phyloP scores from a whole-genome alignment of 2,797 vertebrate species.

The Artibeus lituratus region DNA sequence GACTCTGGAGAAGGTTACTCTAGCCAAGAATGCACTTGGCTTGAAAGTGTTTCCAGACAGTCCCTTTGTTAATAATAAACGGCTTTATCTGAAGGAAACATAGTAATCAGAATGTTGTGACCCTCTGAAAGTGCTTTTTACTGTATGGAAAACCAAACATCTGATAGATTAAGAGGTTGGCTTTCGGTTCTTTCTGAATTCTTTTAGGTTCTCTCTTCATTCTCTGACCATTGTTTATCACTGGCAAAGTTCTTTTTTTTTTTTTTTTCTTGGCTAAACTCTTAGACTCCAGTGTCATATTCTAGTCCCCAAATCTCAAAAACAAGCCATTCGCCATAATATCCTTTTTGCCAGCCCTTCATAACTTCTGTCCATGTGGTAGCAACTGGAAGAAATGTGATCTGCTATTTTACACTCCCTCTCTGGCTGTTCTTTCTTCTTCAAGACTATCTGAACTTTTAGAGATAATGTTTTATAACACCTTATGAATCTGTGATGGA shows the following conservation, averaged over 20 bases:
- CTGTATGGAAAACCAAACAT: background rate
- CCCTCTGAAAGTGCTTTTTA: background rate
- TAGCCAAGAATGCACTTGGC: background rate
- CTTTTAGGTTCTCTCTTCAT: background rate
- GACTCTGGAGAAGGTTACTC: background rate
- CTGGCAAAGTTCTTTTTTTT: background rate
- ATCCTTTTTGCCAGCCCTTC: background rate
- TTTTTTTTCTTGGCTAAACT: background rate
- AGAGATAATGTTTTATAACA: background rate
- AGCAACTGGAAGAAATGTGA: background rate
- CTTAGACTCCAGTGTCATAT: background rate
- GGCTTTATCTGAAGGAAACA: conserved; percentile 1
- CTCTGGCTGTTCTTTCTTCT: background rate
- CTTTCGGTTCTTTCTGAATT: background rate
- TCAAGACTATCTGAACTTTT: background rate
- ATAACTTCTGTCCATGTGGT: background rate
- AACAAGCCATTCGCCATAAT: background rate
- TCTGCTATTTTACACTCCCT: background rate
- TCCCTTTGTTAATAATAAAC: conserved; percentile 9
- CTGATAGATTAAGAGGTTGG: background rate
- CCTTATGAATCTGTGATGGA: background rate
- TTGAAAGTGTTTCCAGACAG: conserved; percentile 15
- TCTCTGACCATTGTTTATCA: background rate
- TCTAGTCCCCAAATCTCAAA: background rate
- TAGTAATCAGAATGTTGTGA: background rate